A percentile compares a stretch with the other conserved stretches of the same genome.
Conservation (phyloP, 2,113 vertebrate genomes). For the Mustela lutreola region DNA sequence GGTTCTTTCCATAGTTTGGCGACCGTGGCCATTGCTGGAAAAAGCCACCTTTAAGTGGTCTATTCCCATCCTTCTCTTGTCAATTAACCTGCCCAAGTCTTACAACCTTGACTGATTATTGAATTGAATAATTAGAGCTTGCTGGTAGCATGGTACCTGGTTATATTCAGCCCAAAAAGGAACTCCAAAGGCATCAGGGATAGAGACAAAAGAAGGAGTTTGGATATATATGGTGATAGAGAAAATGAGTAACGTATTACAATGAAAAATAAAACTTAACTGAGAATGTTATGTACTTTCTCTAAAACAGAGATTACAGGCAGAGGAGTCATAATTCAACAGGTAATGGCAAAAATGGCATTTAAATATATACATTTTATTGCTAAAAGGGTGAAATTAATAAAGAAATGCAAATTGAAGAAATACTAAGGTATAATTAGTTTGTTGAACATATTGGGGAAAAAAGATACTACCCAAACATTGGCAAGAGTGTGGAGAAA, state of each 20-base stretch:
- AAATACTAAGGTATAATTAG: constrained; percentile 10
- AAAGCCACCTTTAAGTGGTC: neutral
- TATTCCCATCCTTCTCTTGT: constrained; percentile 19
- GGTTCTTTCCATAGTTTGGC: too few species aligned
- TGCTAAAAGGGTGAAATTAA: constrained; percentile 38
- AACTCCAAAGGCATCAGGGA: neutral
- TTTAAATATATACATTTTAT: constrained; percentile 36
- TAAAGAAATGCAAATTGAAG: constrained; percentile 39
- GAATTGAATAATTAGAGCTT: neutral
- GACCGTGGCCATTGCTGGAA: neutral
- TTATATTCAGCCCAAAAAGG: neutral
- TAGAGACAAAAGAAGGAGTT: neutral
- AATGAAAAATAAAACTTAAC: constrained; percentile 16
- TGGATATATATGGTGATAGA: neutral
- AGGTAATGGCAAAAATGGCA: neutral
- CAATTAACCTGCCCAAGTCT: neutral
- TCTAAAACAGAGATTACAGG: constrained; percentile 21
- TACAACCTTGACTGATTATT: neutral
- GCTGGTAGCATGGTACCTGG: neutral
- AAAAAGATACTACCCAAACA: neutral
- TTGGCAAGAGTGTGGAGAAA: neutral
- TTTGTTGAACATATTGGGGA: neutral
- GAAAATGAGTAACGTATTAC: neutral
- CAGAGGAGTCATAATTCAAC: constrained; percentile 1
- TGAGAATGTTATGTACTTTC: constrained; percentile 28